phyloP scores from a whole-genome alignment of 2,113 vertebrate genomes.

The Trematocara nigrifrons region DNA sequence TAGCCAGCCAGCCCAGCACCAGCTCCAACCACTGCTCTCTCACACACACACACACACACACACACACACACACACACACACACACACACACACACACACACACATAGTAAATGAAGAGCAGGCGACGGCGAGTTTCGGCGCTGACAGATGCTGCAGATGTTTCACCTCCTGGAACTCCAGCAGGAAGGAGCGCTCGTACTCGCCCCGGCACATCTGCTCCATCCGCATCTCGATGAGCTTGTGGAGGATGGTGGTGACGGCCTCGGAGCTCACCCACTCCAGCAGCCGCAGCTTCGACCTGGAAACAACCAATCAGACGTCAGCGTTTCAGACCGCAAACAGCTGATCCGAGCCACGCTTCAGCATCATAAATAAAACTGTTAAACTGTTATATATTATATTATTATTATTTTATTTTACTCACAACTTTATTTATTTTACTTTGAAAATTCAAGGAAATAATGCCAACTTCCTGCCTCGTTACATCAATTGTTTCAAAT shows the following conservation, averaged over 20 bases:
- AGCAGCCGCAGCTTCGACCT: conserved; percentile 85
- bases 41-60: neutral
- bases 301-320: neutral
- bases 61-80: neutral
- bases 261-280: conserved; percentile 89
- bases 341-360: neutral
- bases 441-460: neutral
- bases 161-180: conserved; percentile 87
- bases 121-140: fast-evolving
- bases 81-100: no score
- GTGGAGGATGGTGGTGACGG: conserved; percentile 90
- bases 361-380: fast-evolving
- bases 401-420: neutral
- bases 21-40: conserved; percentile 87
- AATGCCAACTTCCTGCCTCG: neutral
- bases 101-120: neutral
- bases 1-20: conserved; percentile 91
- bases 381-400: neutral
- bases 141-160: neutral
- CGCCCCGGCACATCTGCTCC: conserved; percentile 89
- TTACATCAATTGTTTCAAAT: neutral
- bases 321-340: fast-evolving
- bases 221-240: conserved; percentile 88
- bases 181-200: conserved; percentile 92
- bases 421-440: neutral